Evolutionary conservation across 1,140 invertebrate species (phyloP), one percentile per base, ranked within the genome.

Genomic region (Vanessa atalanta): DNA sequence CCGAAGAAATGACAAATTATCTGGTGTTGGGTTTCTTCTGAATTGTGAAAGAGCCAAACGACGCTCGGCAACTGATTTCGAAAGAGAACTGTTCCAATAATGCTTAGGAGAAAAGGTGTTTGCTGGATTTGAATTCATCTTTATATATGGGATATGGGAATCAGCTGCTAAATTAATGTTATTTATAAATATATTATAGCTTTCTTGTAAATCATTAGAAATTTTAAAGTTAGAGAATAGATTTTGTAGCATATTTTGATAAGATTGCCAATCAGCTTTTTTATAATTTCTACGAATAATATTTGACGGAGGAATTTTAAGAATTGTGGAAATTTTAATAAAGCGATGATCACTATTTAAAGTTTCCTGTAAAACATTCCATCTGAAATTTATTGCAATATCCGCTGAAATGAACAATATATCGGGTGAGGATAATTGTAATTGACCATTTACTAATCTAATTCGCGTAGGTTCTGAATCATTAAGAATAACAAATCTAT

Each of bases 21-120:
- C 16, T 26, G 85, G 79, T 1, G 79, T 84, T 1, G 80, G 85
- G 31, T 85, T 86, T 14, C 70, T 26, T n/a, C 81, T 66, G 47
- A 86, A 82, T 13, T 67, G 65, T 14, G 57, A 60, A 13, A 60
- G 26, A 13, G 57, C 57, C 14, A 60, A 60, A 31, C 79, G 55
- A 26, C 79, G 68, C 48, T 72, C 70, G 13, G 76, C 79, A 16
- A 81, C 70, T 53, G 61, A 48, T 75, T 68, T 76, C 6, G 79
- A 78, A 9, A 80, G 47, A 23, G 57, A 14, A 11, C 50, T 0
- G 57, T 72, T 70, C 73, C 77, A 78, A 14, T 70, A 81, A 16
- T 65, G 60, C 50, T 73, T 74, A 13, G 72, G 74, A 43, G 48
- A 50, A 26, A 78, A 80, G 16, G 64, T 78, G 20, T 13, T 69